Base-by-base conservation (phyloP, 2,113 vertebrate species). In the Leptobrachium ailaonicum region DNA sequence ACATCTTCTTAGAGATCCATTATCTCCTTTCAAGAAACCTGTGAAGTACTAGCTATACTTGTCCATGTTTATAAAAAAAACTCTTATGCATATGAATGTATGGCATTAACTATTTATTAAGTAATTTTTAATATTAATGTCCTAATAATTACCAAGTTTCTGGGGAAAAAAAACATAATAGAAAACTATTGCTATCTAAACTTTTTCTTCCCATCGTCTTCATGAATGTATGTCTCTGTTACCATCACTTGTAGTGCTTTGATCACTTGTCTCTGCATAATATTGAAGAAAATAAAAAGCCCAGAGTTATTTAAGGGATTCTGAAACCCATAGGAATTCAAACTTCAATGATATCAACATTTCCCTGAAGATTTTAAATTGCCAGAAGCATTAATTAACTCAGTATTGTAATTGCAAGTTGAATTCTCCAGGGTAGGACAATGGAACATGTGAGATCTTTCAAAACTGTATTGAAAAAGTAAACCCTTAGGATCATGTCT, bases 321-420 rank as follows among this genome's bases (percentile, higher is more conserved):
- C 66, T 56, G 43, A 56, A 56, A 13, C 64, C 63, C 75, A 47
- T 42, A 44, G 47, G 70, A 71, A 71, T 50, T 79, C 44, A 54
- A 53, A 41, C 44, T 50, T 72, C 8, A 50, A 47, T 63, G 42
- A 64, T 75, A 43, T 75, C 6, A 45, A 41, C 60, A 41, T 13
- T 72, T 56, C 32, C 40, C 53, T n/a, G 69, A 78, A 71, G 77
- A 41, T 64, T 71, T 79, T 60, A 71, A n/a, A 13, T 72, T 79
- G 44, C 12, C 9, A 64, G 12, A 50, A 47, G 63, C 66, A 76
- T 79, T 50, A 79, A 72, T 79, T 72, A 53, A 58, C 45, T 50
- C 45, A 73, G 58, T 66, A 73, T 72, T 64, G 45, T 79, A 79
- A 72, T 79, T 79, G 50, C 44, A 54, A 41, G 9, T 45, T 66